These are phyloP conservation scores for Drosophila paracracens DNA, from an alignment of 2,888 invertebrate genomes.

Conservation along the genomic window DNA sequence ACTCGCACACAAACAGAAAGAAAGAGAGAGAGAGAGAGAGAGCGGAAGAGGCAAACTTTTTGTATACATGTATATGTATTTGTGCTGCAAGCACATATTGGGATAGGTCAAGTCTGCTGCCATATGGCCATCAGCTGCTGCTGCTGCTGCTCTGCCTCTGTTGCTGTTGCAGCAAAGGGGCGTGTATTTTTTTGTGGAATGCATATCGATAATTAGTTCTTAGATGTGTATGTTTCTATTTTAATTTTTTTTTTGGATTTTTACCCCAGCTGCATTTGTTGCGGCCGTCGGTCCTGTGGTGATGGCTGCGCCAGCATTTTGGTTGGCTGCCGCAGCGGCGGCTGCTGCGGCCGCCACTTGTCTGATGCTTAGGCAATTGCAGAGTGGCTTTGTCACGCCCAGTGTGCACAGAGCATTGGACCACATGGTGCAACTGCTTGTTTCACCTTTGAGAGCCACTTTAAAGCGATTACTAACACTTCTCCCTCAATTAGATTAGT, in stretches of 20 bases:
- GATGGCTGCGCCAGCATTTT: constrained; percentile 69
- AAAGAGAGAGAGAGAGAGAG: constrained; percentile 9
- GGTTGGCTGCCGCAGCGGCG: constrained; percentile 82
- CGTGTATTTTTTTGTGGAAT: constrained; percentile 20
- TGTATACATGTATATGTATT: constrained; percentile 22
- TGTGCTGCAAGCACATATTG: constrained; percentile 53
- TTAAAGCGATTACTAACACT: constrained; percentile 56
- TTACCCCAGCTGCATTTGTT: constrained; percentile 79
- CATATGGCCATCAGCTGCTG: constrained; percentile 70
- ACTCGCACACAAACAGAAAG: constrained; percentile 9
- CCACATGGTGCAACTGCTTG: constrained; percentile 82
- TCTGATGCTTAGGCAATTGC: constrained; percentile 85
- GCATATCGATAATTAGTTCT: constrained; percentile 28
- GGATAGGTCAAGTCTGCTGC: constrained; percentile 76
- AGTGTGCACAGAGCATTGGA: constrained; percentile 85
- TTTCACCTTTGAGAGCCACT: constrained; percentile 83
- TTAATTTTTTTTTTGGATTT: constrained; percentile 3
- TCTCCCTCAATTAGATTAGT: constrained; percentile 16
- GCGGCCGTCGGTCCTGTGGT: constrained; percentile 78
- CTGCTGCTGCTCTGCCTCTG: constrained; percentile 20
- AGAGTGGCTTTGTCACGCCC: constrained; percentile 85
- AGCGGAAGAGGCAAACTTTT: constrained; percentile 15
- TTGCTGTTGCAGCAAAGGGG: constrained; percentile 41
- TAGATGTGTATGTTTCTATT: neutral
- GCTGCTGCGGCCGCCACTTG: constrained; percentile 84